Percentiles rank a stretch among this genome's conserved stretches.
Conservation (phyloP, 2,888 invertebrate genomes). For the Tryphoninae sp. region DNA sequence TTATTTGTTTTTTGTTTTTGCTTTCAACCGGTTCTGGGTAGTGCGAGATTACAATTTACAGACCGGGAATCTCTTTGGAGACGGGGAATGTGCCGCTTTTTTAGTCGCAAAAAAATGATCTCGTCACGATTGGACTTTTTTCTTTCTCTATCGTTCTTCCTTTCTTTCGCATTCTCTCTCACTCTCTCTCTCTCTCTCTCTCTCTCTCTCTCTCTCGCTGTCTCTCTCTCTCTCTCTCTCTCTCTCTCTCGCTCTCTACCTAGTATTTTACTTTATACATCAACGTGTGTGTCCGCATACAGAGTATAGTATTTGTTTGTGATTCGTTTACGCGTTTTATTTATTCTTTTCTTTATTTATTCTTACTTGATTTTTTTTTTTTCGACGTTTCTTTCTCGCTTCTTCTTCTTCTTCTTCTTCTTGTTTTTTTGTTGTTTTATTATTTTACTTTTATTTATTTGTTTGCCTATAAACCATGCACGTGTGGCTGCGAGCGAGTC, state of each 20-base stretch:
- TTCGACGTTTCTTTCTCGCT: constrained; percentile 39
- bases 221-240: constrained; percentile 49
- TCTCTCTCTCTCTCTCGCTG: constrained; percentile 41
- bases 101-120: constrained; percentile 44
- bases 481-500: constrained; percentile 49
- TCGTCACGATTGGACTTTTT: constrained; percentile 54
- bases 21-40: too few relatives aligned
- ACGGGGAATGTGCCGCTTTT: not conserved
- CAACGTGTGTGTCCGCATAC: constrained; percentile 70
- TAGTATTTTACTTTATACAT: constrained; percentile 71
- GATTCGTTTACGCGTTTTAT: constrained; percentile 45
- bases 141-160: constrained; percentile 4
- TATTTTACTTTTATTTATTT: constrained; percentile 24
- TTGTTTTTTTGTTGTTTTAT: constrained; percentile 3
- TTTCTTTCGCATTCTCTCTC: too few relatives aligned
- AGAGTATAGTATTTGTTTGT: constrained; percentile 66
- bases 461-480: constrained; percentile 10
- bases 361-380: constrained; percentile 20
- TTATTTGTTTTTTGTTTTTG: constrained; percentile 2
- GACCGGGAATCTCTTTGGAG: not conserved
- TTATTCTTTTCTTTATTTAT: constrained; percentile 18
- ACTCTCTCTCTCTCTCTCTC: constrained; percentile 24
- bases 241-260: constrained; percentile 57
- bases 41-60: not conserved
- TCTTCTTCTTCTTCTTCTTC: constrained; percentile 22